phyloP scores from a whole-genome alignment of 1,140 invertebrate genomes.

The Lamellibrachia luymesi region DNA sequence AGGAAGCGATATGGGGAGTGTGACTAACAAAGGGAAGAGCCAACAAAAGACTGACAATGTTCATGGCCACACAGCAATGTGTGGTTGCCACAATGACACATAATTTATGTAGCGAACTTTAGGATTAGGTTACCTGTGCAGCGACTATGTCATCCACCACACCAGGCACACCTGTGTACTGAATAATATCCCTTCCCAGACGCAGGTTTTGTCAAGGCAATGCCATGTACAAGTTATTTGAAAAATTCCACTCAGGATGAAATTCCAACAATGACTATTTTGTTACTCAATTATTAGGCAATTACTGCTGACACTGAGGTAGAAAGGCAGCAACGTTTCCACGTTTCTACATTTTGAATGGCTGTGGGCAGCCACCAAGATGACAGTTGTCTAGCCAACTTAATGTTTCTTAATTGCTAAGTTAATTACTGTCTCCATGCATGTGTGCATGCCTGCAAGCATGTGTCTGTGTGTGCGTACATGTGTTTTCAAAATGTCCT shows the following conservation, averaged over 20 bases:
- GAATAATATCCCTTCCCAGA: neutral
- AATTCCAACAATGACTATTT: neutral
- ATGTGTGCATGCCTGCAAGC: neutral
- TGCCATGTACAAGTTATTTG: neutral
- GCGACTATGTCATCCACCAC: neutral
- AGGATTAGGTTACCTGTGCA: neutral
- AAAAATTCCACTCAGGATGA: neutral
- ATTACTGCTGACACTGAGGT: neutral
- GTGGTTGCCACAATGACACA: neutral
- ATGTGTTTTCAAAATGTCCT: too few species aligned
- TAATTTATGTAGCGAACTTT: conserved; percentile 2
- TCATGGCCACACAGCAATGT: neutral
- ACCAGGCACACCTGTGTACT: neutral
- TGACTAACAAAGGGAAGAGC: neutral
- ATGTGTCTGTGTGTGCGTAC: neutral
- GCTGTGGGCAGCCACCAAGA: neutral
- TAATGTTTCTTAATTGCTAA: neutral
- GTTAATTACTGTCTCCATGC: neutral
- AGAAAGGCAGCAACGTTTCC: neutral
- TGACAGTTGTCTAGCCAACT: neutral
- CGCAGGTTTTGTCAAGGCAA: neutral
- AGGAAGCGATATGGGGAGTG: neutral
- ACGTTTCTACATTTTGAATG: neutral
- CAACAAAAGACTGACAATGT: neutral
- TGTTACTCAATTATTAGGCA: neutral